A percentile compares a stretch with the other conserved stretches of the same genome.
Conservation (phyloP, 2,888 invertebrate species). For the Micropterix aruncella region DNA sequence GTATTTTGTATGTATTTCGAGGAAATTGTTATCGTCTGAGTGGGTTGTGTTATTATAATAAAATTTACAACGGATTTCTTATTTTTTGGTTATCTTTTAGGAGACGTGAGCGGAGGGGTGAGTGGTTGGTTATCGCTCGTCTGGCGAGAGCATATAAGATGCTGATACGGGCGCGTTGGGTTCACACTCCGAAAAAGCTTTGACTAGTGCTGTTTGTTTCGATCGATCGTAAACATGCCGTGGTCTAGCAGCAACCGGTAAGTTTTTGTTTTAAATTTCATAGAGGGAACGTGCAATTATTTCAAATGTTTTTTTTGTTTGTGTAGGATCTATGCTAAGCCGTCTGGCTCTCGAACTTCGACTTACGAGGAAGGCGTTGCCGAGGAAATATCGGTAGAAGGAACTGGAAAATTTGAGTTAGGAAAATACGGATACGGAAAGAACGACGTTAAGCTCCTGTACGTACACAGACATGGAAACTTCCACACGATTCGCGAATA, state of each 20-base stretch:
- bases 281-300: constrained; percentile 26
- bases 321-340: constrained; percentile 31
- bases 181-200: neutral
- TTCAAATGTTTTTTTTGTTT: neutral
- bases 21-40: too few relatives aligned
- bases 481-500: constrained; percentile 59
- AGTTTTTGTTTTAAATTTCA: constrained; percentile 1
- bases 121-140: neutral
- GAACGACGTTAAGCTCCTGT: constrained; percentile 56
- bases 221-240: constrained; percentile 22
- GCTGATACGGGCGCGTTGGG: neutral
- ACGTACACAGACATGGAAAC: constrained; percentile 51
- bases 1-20: too few relatives aligned
- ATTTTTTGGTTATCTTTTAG: too few relatives aligned
- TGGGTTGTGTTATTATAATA: too few relatives aligned
- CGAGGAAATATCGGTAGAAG: constrained; percentile 28
- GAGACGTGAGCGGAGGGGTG: neutral
- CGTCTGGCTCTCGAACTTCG: constrained; percentile 22
- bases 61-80: too few relatives aligned
- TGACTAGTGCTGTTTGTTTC: neutral
- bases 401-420: constrained; percentile 42
- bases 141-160: neutral
- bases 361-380: constrained; percentile 17
- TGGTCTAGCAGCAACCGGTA: constrained; percentile 39
- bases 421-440: constrained; percentile 61